Conservation (phyloP, 2,888 invertebrate species). For the Entomobrya proxima region DNA sequence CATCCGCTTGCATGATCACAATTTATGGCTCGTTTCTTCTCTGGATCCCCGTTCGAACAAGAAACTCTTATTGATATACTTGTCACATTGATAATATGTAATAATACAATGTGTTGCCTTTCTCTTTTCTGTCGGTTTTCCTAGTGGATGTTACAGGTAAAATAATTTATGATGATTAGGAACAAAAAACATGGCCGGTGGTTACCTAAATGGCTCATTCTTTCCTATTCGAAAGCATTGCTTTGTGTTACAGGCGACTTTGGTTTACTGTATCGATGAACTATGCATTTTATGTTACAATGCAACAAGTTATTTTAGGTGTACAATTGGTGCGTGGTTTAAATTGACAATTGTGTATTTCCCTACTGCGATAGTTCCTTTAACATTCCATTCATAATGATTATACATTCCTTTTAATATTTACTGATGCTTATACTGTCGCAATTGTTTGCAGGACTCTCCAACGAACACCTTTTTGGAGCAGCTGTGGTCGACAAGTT, state of each 20-base stretch:
- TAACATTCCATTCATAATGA: neutral
- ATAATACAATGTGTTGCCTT: too few relatives aligned
- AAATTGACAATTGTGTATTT: too few relatives aligned
- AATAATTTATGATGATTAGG: neutral
- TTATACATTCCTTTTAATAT: neutral
- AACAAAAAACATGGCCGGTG: neutral
- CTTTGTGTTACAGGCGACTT: neutral
- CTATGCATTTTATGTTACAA: neutral
- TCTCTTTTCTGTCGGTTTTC: neutral
- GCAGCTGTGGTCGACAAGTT: neutral
- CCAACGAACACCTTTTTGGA: slow-evolving; percentile 1
- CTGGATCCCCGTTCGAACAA: neutral
- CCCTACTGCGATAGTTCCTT: too few relatives aligned
- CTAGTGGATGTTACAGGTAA: neutral
- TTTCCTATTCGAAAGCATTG: neutral
- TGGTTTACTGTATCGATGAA: neutral
- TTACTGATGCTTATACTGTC: neutral
- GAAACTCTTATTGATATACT: neutral
- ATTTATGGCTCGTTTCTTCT: neutral
- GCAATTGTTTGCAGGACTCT: neutral
- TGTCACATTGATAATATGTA: too few relatives aligned
- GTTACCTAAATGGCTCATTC: neutral
- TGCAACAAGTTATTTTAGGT: neutral
- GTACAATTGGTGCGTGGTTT: neutral
- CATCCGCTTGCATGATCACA: neutral